phyloP scores from a whole-genome alignment of 2,113 vertebrate genomes.

The Lampris incognitus region DNA sequence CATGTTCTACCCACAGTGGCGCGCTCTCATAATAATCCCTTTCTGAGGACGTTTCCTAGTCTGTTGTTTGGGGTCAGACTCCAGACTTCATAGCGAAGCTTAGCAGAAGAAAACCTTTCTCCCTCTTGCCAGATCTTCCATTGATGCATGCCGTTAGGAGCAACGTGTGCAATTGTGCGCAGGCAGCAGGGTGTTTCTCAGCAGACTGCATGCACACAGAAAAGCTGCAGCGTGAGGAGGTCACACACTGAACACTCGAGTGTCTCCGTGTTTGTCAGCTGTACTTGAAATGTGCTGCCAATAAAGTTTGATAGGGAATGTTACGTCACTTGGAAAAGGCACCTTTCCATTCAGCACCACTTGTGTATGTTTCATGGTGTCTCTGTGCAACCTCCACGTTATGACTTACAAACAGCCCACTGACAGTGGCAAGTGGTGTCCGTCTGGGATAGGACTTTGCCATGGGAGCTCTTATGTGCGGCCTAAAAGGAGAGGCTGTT shows the following conservation, averaged over 20 bases:
- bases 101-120: slow-evolving; percentile 54
- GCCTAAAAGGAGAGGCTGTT: slow-evolving; percentile 1
- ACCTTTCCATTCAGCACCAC: too few species aligned
- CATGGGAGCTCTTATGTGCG: not conserved
- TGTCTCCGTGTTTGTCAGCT: slow-evolving; percentile 12
- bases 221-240: slow-evolving; percentile 50
- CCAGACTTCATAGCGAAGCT: slow-evolving; percentile 48
- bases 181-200: slow-evolving; percentile 32
- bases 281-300: slow-evolving; percentile 31
- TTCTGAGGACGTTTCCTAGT: slow-evolving; percentile 64
- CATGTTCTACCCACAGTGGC: slow-evolving; percentile 37
- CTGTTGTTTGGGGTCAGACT: slow-evolving; percentile 60
- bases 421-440: slow-evolving; percentile 1
- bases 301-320: slow-evolving; percentile 36
- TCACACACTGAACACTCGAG: slow-evolving; percentile 9
- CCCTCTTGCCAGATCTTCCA: slow-evolving; percentile 53
- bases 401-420: slow-evolving; percentile 2
- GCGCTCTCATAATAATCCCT: slow-evolving; percentile 63
- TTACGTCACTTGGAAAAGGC: not conserved
- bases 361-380: not conserved
- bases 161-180: slow-evolving; percentile 61
- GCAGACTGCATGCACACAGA: slow-evolving; percentile 51
- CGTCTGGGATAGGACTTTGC: too few species aligned
- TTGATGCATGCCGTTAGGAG: slow-evolving; percentile 61
- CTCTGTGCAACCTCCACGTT: not conserved